phyloP scores from a whole-genome alignment of 2,113 vertebrate species.

The Oreochromis tanganicae region DNA sequence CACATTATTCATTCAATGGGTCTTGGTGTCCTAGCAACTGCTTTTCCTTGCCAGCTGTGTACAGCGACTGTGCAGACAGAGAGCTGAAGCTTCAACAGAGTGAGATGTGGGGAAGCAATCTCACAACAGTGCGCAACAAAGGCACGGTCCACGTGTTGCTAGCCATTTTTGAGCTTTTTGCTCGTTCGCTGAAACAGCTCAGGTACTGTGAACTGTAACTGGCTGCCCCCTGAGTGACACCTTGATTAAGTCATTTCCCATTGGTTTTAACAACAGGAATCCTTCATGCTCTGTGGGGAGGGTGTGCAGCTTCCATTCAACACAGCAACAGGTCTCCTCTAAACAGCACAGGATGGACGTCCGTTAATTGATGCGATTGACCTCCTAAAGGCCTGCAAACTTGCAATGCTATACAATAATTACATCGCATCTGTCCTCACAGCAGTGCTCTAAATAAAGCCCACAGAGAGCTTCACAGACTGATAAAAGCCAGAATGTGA shows the following conservation, averaged over 20 bases:
- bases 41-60: conserved; percentile 14
- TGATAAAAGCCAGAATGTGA: neutral
- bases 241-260: conserved; percentile 28
- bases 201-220: neutral
- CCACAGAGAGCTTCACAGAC: neutral
- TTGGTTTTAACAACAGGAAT: conserved; percentile 28
- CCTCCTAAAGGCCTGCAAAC: neutral
- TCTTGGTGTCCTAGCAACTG: conserved; percentile 58
- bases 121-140: conserved; percentile 7
- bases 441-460: conserved; percentile 21
- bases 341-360: neutral
- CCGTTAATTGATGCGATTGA: conserved; percentile 37
- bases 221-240: neutral
- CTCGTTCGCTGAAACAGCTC: neutral
- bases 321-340: conserved; percentile 16
- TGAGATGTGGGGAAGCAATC: conserved; percentile 2
- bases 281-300: conserved; percentile 15
- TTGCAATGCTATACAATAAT: neutral
- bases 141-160: neutral
- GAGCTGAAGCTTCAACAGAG: neutral
- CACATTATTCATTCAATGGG: conserved; percentile 17
- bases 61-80: neutral
- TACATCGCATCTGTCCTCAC: neutral
- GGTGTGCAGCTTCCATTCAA: neutral
- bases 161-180: neutral